These are phyloP conservation scores for Bhutanitis thaidina DNA, from an alignment of 2,888 invertebrate species.

Conservation along the genomic window DNA sequence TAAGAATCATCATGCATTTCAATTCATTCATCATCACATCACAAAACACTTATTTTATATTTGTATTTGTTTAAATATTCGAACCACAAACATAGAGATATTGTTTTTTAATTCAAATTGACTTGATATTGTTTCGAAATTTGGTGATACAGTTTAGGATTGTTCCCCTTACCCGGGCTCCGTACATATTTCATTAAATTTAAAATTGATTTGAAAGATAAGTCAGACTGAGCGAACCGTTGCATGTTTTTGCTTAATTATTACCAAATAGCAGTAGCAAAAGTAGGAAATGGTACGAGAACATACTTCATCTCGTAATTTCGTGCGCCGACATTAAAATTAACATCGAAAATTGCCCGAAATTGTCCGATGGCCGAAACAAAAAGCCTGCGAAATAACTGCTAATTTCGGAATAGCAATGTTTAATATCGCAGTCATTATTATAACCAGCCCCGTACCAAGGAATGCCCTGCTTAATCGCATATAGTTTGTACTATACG, in stretches of 20 bases:
- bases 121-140: too few relatives aligned
- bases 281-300: too few relatives aligned
- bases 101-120: too few relatives aligned
- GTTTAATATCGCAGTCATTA: constrained; percentile 26
- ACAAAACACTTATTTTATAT: too few relatives aligned
- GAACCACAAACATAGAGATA: too few relatives aligned
- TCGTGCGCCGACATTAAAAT: constrained; percentile 15
- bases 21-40: too few relatives aligned
- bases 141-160: too few relatives aligned
- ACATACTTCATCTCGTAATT: constrained; percentile 6
- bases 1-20: too few relatives aligned
- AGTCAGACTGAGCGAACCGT: background rate
- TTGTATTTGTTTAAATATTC: too few relatives aligned
- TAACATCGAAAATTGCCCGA: constrained; percentile 25
- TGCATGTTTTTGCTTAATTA: constrained; percentile 6
- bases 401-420: constrained; percentile 11
- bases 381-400: constrained; percentile 18
- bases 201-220: too few relatives aligned
- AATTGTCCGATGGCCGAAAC: constrained; percentile 22
- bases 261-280: background rate
- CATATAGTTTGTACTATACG: constrained; percentile 27
- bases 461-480: constrained; percentile 23
- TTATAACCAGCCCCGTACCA: constrained; percentile 20
- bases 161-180: too few relatives aligned
- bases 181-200: too few relatives aligned